phyloP scores from a whole-genome alignment of 2,113 vertebrate species.

The Tragelaphus strepsiceros region DNA sequence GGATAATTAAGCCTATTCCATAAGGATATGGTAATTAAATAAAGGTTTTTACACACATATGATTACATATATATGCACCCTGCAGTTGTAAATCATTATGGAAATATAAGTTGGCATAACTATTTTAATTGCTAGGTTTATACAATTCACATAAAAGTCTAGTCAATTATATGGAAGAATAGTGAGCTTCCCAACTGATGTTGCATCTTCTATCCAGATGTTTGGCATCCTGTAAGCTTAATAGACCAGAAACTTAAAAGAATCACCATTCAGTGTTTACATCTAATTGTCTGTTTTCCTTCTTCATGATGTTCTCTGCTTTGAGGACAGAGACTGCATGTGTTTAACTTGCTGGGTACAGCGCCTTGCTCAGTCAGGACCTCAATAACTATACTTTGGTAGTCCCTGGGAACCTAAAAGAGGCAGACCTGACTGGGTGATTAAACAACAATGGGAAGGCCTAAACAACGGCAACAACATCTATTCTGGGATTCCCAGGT shows the following conservation, averaged over 20 bases:
- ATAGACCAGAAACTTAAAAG: slow-evolving; percentile 49
- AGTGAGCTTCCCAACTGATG: background rate
- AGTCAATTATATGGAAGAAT: slow-evolving; percentile 46
- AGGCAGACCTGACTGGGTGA: background rate
- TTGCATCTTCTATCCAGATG: slow-evolving; percentile 67
- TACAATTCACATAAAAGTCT: slow-evolving; percentile 59
- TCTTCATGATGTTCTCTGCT: slow-evolving; percentile 12
- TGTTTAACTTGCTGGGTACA: slow-evolving; percentile 21
- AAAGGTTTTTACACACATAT: background rate
- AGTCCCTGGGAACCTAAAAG: background rate
- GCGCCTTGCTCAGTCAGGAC: background rate
- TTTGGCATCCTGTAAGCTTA: slow-evolving; percentile 53
- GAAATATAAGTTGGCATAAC: slow-evolving; percentile 29
- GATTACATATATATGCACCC: background rate
- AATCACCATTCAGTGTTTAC: slow-evolving; percentile 28
- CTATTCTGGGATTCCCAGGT: background rate
- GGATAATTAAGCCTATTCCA: background rate
- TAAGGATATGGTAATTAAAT: background rate
- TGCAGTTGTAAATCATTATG: slow-evolving; percentile 45
- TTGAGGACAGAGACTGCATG: background rate
- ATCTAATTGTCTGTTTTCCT: slow-evolving; percentile 16
- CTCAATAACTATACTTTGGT: background rate
- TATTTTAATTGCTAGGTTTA: slow-evolving; percentile 50
- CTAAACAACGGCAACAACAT: background rate
- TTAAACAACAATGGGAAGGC: background rate